Evolutionary conservation across 2,888 invertebrate species (phyloP).

Genomic region (Anthophora plumipes): DNA sequence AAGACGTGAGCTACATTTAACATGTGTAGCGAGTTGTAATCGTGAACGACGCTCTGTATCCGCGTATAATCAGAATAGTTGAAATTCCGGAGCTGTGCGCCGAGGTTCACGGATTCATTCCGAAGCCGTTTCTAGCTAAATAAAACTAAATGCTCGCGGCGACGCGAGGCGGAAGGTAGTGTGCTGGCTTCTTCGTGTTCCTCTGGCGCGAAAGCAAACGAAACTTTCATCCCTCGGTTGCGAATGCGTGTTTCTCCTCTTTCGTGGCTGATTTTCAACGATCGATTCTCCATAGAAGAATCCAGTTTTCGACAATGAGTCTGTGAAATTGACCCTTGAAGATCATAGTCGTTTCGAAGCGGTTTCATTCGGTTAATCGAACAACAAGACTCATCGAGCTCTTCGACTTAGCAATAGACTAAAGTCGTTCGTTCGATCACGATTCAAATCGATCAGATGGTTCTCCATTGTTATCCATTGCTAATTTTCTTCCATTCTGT

Average conservation of each 20-base stretch:
- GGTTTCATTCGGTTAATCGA: neutral
- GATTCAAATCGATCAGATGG: too few relatives aligned
- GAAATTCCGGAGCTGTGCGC: too few relatives aligned
- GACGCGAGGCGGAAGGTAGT: constrained; percentile 2
- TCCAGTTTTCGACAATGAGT: neutral
- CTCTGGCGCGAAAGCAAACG: neutral
- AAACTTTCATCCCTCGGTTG: neutral
- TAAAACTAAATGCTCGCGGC: constrained; percentile 20
- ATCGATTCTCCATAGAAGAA: neutral
- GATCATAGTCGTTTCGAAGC: neutral
- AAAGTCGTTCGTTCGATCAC: too few relatives aligned
- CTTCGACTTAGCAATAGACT: neutral
- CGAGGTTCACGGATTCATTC: neutral
- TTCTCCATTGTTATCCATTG: neutral
- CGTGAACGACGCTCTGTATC: neutral
- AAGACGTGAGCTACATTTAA: neutral
- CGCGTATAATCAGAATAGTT: too few relatives aligned
- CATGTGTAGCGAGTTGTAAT: neutral
- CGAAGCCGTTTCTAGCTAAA: neutral
- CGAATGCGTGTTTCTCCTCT: neutral
- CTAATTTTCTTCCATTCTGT: neutral
- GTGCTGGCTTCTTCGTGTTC: neutral
- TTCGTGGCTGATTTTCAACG: too few relatives aligned
- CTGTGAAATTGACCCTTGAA: too few relatives aligned
- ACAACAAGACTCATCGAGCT: neutral